These are phyloP conservation scores for Anthopleura sola DNA, from an alignment of 64 coral and sea anemone species.

Conservation along the genomic window DNA sequence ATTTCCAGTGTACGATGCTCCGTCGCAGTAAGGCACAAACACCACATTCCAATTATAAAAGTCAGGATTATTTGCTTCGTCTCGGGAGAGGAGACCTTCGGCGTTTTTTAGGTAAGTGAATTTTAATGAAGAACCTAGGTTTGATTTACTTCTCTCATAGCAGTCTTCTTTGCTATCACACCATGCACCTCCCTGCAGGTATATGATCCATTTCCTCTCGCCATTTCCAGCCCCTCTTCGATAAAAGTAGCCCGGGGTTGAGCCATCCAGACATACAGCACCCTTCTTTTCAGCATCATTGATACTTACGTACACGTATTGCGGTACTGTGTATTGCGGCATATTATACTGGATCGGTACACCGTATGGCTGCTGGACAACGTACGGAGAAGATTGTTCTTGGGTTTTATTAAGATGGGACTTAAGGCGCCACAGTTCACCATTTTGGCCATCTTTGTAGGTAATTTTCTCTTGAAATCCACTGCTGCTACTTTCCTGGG, in stretches of 20 bases:
- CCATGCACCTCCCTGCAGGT: conserved; percentile 85
- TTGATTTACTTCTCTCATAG: conserved; percentile 44
- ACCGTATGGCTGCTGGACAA: not conserved
- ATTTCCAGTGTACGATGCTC: conserved; percentile 79
- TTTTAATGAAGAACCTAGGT: conserved; percentile 66
- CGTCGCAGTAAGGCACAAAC: conserved; percentile 83
- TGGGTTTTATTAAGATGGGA: not conserved
- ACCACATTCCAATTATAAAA: conserved; percentile 91
- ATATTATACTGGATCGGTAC: not conserved
- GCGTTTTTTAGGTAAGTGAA: conserved; percentile 44
- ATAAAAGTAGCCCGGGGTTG: conserved; percentile 58
- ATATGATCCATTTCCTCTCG: conserved; percentile 73
- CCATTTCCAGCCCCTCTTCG: conserved; percentile 49
- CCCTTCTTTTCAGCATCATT: conserved; percentile 48
- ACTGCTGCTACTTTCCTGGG: not conserved
- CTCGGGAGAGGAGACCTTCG: conserved; percentile 56
- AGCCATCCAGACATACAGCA: conserved; percentile 84
- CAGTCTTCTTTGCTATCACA: conserved; percentile 57
- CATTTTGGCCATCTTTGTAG: not conserved
- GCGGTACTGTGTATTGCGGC: not conserved
- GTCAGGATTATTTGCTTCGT: conserved; percentile 50
- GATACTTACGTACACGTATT: conserved; percentile 25
- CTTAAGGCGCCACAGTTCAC: not conserved
- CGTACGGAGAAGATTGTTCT: not conserved
- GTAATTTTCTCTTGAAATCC: not conserved